Conservation (phyloP, 2,113 vertebrate species). For the Erpornis zantholeuca region DNA sequence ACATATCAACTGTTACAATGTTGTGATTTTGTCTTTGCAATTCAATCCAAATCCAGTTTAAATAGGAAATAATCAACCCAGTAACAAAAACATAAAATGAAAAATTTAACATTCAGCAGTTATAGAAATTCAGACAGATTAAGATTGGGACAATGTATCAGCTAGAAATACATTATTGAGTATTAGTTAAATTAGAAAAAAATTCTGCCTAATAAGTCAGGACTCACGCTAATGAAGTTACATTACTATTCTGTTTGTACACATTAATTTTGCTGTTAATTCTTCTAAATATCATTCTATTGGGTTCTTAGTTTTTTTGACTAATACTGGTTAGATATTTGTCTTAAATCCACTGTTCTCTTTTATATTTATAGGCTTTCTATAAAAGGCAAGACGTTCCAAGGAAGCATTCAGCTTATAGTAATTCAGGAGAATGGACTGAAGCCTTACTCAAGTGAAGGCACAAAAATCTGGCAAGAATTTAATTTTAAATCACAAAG, state of each 20-base stretch:
- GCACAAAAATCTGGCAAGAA: slow-evolving; percentile 42
- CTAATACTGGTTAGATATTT: neutral
- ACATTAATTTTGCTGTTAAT: neutral
- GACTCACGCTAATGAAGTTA: slow-evolving; percentile 11
- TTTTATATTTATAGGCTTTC: neutral
- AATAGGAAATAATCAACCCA: slow-evolving; percentile 44
- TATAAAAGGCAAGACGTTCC: slow-evolving; percentile 46
- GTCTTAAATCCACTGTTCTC: neutral
- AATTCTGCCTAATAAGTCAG: neutral
- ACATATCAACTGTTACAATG: slow-evolving; percentile 72
- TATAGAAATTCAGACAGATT: slow-evolving; percentile 56
- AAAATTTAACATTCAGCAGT: slow-evolving; percentile 51
- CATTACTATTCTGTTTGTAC: slow-evolving; percentile 58
- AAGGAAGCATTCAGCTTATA: neutral
- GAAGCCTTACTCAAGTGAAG: slow-evolving; percentile 32
- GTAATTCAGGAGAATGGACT: neutral
- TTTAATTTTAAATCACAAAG: slow-evolving; percentile 41
- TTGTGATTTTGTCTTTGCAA: slow-evolving; percentile 35
- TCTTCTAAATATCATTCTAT: neutral
- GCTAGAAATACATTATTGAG: slow-evolving; percentile 24
- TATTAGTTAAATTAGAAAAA: neutral
- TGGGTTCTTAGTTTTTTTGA: neutral
- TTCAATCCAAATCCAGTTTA: slow-evolving; percentile 39
- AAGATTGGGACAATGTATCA: slow-evolving; percentile 43
- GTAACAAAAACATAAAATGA: slow-evolving; percentile 51